Evolutionary conservation across 2,797 vertebrate genomes (phyloP).

Genomic region (Bucorvus abyssinicus): DNA sequence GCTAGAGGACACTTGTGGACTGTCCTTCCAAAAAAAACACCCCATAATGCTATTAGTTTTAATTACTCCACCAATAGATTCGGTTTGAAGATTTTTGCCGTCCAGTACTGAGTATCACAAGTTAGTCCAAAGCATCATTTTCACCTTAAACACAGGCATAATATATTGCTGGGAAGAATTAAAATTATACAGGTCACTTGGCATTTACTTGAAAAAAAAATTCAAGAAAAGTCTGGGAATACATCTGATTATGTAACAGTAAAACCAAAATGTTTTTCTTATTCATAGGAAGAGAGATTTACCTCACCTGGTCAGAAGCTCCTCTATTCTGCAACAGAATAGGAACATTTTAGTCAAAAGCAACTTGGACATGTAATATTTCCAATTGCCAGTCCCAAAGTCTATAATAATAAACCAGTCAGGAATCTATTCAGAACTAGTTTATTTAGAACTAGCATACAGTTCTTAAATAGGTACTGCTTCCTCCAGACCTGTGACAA

Average conservation of each 20-base stretch:
- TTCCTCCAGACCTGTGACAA: neutral
- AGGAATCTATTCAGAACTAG: constrained; percentile 12
- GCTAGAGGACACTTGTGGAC: neutral
- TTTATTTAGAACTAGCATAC: constrained; percentile 29
- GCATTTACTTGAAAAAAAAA: neutral
- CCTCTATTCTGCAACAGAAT: neutral
- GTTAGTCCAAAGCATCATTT: neutral
- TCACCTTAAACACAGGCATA: neutral
- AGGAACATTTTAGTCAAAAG: neutral
- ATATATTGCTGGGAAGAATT: neutral
- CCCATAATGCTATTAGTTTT: neutral
- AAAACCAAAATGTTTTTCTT: neutral
- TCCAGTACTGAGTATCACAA: neutral
- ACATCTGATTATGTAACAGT: neutral
- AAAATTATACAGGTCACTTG: neutral
- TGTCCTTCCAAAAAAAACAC: neutral
- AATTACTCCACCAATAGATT: neutral
- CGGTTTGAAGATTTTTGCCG: neutral
- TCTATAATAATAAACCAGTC: constrained; percentile 11
- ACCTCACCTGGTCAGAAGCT: neutral
- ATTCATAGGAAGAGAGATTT: neutral
- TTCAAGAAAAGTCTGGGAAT: neutral
- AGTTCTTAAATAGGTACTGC: neutral
- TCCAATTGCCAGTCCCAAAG: neutral
- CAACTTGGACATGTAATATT: neutral